Evolutionary conservation across 1,140 invertebrate genomes (phyloP).

Genomic region (Batillaria attramentaria): DNA sequence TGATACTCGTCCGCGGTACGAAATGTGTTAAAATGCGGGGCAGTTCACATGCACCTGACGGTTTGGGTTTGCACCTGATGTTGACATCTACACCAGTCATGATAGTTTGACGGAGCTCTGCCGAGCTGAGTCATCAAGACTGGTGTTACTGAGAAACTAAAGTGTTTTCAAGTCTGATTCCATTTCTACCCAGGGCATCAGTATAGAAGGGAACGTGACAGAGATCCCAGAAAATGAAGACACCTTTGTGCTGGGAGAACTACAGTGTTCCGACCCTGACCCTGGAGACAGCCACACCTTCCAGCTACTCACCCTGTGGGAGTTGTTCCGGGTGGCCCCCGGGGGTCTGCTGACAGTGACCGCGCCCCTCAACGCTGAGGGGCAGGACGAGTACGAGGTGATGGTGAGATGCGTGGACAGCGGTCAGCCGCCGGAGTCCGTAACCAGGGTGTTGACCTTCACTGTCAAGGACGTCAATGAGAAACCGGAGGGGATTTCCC

Average conservation of each 20-base stretch:
- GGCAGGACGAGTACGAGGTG: slow-evolving; percentile 33
- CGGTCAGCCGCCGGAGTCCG: slow-evolving; percentile 25
- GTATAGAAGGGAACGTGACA: slow-evolving; percentile 36
- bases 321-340: slow-evolving; percentile 32
- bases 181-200: slow-evolving; percentile 39
- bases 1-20: too few relatives aligned
- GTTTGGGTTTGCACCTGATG: too few relatives aligned
- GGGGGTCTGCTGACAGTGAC: slow-evolving; percentile 13
- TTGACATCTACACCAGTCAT: too few relatives aligned
- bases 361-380: slow-evolving; percentile 41
- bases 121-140: too few relatives aligned
- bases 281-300: slow-evolving; percentile 1
- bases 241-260: slow-evolving; percentile 37
- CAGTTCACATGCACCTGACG: too few relatives aligned
- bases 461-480: slow-evolving; percentile 45
- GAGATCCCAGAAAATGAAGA: slow-evolving; percentile 47
- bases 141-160: too few relatives aligned
- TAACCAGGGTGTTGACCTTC: slow-evolving; percentile 41
- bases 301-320: slow-evolving; percentile 39
- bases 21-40: too few relatives aligned
- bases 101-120: too few relatives aligned
- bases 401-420: slow-evolving; percentile 43
- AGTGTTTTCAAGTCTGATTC: too few relatives aligned
- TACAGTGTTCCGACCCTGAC: slow-evolving; percentile 25
- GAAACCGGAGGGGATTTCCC: slow-evolving; percentile 41